Base-by-base conservation (phyloP, 2,797 vertebrate genomes). In the Fistularia tabacaria region DNA sequence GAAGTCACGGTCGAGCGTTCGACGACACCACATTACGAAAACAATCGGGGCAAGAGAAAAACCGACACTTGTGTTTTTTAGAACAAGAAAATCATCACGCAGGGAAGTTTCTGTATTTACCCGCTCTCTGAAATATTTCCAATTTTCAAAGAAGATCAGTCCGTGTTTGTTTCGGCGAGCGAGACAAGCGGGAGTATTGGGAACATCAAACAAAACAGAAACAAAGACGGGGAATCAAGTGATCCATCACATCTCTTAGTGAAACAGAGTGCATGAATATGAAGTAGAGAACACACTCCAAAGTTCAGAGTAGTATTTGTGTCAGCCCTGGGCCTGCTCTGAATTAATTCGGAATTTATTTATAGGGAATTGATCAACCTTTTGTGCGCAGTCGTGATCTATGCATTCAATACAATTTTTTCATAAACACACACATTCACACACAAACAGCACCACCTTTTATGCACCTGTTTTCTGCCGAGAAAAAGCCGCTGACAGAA, bases 231-330 rank as follows among this genome's bases (percentile, higher is more conserved):
- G 49, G 61, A 71, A 57, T 41, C 7, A 49, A 39, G 1, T 4
- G 41, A 60, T 25, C 41, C 50, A 39, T 49, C 45, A 25, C 42
- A 46, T 14, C 36, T 53, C 38, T 38, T 9, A 8, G 39, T 37
- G 45, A 70, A 77, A 39, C 53, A 46, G 39, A 55, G 15, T 38
- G 9, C 64, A 55, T 78, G 48, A 72, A 74, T 54, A 65, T 56
- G 62, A 46, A 77, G 55, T 12, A 56, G 54, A 42, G 10, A 40
- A 63, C 51, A 40, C 11, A 49, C 51, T 66, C 12, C 25, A 12
- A 48, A 71, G 62, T 63, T 71, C 64, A 54, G 8, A 51, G 39
- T 12, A 48, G 51, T 45, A 62, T 59, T 47, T 68, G 58, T 43
- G 14, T 15, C 45, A 5, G 7, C 11, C 64, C 65, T 56, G 10